Conservation (phyloP, 2,888 invertebrate species). For the Torymus aiolomorphi region DNA sequence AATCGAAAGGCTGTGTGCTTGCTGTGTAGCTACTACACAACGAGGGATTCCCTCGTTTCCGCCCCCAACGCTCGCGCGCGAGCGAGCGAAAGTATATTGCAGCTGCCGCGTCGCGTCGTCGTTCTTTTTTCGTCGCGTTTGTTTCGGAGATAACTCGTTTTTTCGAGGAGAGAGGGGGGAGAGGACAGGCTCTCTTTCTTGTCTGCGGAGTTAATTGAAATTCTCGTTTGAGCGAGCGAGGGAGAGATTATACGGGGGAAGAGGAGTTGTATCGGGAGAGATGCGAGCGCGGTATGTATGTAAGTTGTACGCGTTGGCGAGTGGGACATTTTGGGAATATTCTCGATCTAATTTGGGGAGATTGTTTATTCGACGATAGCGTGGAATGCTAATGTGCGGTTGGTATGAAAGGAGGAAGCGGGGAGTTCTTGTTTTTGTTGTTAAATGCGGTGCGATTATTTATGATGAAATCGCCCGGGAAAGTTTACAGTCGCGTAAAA, state of each 20-base stretch:
- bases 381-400: too few relatives aligned
- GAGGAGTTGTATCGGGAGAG: too few relatives aligned
- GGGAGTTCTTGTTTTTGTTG: too few relatives aligned
- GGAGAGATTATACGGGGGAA: neutral
- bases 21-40: neutral
- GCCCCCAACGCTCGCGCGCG: neutral
- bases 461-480: too few relatives aligned
- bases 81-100: constrained; percentile 18
- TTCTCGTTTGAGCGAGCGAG: neutral
- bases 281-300: too few relatives aligned
- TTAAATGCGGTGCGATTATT: too few relatives aligned
- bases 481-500: too few relatives aligned
- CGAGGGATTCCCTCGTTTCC: constrained; percentile 35
- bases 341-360: too few relatives aligned
- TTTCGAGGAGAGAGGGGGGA: neutral
- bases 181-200: neutral
- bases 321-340: too few relatives aligned
- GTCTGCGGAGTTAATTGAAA: constrained; percentile 10
- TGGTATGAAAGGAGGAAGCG: too few relatives aligned
- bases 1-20: constrained; percentile 54
- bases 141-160: constrained; percentile 1
- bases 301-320: too few relatives aligned
- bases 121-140: neutral
- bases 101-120: neutral
- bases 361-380: too few relatives aligned